A percentile compares a stretch with the other conserved stretches of the same genome.
Conservation (phyloP, 2,113 vertebrate genomes). For the Entosphenus tridentatus region DNA sequence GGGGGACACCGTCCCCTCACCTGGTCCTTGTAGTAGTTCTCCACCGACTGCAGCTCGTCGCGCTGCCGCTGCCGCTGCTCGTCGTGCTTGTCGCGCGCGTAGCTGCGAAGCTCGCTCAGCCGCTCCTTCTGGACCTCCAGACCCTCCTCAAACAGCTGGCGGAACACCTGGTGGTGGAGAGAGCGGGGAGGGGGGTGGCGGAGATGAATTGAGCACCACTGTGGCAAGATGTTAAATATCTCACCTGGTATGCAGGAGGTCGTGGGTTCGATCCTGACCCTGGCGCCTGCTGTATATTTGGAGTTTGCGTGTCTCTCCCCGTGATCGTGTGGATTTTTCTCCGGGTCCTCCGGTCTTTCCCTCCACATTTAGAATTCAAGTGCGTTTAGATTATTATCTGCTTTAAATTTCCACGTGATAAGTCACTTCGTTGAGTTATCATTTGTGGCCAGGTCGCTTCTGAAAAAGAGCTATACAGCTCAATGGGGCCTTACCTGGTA, state of each 20-base stretch:
- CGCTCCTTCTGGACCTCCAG: constrained; percentile 60
- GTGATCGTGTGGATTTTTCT: too few species aligned
- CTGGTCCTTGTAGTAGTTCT: constrained; percentile 86
- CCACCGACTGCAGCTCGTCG: constrained; percentile 54
- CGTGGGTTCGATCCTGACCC: too few species aligned
- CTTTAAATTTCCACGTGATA: too few species aligned
- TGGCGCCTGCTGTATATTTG: too few species aligned
- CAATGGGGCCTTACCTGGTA: too few species aligned
- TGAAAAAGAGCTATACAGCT: too few species aligned
- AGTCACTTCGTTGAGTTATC: too few species aligned
- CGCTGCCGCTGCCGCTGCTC: constrained; percentile 38
- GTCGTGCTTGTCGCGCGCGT: constrained; percentile 40
- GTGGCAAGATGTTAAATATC: background rate
- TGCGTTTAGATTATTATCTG: too few species aligned
- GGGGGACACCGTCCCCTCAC: constrained; percentile 19
- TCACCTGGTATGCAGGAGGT: background rate
- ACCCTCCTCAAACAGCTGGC: constrained; percentile 64
- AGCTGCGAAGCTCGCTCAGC: constrained; percentile 41
- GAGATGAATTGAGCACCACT: background rate
- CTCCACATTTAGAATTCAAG: too few species aligned
- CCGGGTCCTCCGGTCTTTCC: too few species aligned
- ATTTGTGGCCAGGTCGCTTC: too few species aligned
- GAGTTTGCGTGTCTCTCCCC: too few species aligned
- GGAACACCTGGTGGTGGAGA: constrained; percentile 39
- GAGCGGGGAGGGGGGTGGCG: background rate